Evolutionary conservation across 2,888 invertebrate species (phyloP).

Genomic region (Ochlodes sylvanus): DNA sequence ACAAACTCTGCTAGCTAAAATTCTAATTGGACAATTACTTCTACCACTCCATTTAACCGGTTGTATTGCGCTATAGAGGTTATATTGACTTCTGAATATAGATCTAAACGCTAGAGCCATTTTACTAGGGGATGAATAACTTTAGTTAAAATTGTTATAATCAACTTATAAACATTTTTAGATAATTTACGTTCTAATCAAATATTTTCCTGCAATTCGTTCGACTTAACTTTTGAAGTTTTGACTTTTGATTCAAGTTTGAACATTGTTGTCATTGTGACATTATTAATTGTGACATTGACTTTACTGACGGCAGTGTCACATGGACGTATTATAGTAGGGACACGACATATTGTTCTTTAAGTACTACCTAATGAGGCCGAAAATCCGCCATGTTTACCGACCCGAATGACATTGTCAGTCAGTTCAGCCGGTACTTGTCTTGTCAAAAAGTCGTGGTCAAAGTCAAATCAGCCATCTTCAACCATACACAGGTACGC

Average conservation of each 20-base stretch:
- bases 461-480: too few species aligned
- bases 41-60: conserved; percentile 64
- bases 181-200: conserved; percentile 26
- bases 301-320: too few species aligned
- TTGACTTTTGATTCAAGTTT: not conserved
- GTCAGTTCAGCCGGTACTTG: too few species aligned
- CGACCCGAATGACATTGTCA: too few species aligned
- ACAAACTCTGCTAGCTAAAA: conserved; percentile 60
- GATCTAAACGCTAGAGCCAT: conserved; percentile 71
- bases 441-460: too few species aligned
- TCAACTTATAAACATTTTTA: conserved; percentile 41
- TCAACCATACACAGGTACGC: too few species aligned
- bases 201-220: conserved; percentile 16
- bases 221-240: not conserved
- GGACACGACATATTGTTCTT: too few species aligned
- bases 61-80: conserved; percentile 62
- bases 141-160: conserved; percentile 15
- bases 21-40: conserved; percentile 57
- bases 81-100: conserved; percentile 61
- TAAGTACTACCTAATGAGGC: too few species aligned
- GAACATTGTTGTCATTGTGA: not conserved
- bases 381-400: too few species aligned
- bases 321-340: too few species aligned
- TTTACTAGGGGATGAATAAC: conserved; percentile 37
- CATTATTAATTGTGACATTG: not conserved